phyloP scores from a whole-genome alignment of 2,797 vertebrate genomes.

The Acrossocheilus wenchowensis region DNA sequence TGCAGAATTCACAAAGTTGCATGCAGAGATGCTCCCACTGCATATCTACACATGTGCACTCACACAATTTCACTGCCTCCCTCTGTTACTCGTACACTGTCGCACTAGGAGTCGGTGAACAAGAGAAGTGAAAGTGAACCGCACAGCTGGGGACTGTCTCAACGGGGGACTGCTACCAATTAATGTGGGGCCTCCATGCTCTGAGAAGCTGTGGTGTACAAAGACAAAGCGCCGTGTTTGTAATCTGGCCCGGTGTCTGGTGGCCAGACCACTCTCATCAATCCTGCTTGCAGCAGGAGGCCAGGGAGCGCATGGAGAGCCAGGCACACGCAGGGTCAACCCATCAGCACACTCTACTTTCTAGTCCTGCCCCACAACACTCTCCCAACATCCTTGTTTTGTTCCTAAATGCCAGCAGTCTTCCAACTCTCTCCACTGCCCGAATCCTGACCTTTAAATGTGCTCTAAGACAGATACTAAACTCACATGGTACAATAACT shows the following conservation, averaged over 20 bases:
- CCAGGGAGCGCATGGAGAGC: conserved; percentile 56
- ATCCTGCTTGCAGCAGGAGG: conserved; percentile 72
- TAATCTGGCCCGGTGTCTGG: conserved; percentile 77
- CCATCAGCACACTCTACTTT: conserved; percentile 45
- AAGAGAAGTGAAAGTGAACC: conserved; percentile 20
- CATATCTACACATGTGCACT: conserved; percentile 12
- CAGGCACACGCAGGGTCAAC: conserved; percentile 43
- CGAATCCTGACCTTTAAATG: conserved; percentile 22
- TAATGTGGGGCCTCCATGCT: conserved; percentile 70
- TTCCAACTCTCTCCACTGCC: conserved; percentile 6
- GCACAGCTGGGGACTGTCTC: conserved; percentile 61
- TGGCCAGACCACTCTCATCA: conserved; percentile 72
- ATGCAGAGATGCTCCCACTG: background rate
- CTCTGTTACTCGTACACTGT: conserved; percentile 9
- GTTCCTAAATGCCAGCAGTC: conserved; percentile 55
- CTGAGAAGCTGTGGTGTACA: conserved; percentile 67
- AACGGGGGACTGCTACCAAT: conserved; percentile 74
- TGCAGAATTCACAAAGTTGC: background rate
- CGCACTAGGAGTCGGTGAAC: conserved; percentile 17
- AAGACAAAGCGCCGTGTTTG: conserved; percentile 77
- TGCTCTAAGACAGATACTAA: conserved; percentile 28
- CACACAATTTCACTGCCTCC: conserved; percentile 37
- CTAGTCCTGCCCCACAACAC: conserved; percentile 39
- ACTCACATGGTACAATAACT: conserved; percentile 7
- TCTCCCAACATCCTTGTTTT: conserved; percentile 46